Conservation (phyloP, 2,888 invertebrate genomes). For the Callinectes sapidus region DNA sequence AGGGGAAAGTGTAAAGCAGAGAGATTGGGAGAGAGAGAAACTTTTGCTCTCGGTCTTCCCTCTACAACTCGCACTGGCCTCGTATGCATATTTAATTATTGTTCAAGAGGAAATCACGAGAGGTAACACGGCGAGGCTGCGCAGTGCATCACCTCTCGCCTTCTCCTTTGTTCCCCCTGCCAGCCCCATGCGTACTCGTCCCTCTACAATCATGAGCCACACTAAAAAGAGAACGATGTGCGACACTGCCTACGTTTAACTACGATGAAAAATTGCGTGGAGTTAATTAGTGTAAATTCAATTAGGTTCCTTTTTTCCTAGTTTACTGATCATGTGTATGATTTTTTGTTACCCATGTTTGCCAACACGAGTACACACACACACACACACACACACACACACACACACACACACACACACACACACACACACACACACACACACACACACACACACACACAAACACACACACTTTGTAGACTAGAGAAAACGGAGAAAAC, state of each 20-base stretch:
- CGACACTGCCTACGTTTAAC: neutral
- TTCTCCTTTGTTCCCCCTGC: neutral
- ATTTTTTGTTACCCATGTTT: neutral
- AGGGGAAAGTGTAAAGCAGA: neutral
- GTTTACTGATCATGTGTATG: neutral
- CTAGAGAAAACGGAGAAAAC: neutral
- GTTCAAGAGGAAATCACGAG: neutral
- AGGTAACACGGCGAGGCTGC: neutral
- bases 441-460: neutral
- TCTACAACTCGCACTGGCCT: neutral
- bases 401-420: constrained; percentile 15
- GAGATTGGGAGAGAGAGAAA: neutral
- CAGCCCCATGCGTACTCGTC: neutral
- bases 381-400: constrained; percentile 36
- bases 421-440: constrained; percentile 31
- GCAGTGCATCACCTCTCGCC: neutral
- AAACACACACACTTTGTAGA: no score
- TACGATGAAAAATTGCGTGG: neutral
- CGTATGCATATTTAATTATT: neutral
- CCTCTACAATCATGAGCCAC: neutral
- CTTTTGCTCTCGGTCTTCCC: neutral
- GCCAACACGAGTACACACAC: neutral
- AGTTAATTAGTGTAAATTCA: neutral
- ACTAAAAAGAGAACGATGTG: neutral
- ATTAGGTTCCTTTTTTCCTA: neutral